These are phyloP conservation scores for Phalangium opilio DNA, from an alignment of 2,888 invertebrate genomes.

Conservation along the genomic window DNA sequence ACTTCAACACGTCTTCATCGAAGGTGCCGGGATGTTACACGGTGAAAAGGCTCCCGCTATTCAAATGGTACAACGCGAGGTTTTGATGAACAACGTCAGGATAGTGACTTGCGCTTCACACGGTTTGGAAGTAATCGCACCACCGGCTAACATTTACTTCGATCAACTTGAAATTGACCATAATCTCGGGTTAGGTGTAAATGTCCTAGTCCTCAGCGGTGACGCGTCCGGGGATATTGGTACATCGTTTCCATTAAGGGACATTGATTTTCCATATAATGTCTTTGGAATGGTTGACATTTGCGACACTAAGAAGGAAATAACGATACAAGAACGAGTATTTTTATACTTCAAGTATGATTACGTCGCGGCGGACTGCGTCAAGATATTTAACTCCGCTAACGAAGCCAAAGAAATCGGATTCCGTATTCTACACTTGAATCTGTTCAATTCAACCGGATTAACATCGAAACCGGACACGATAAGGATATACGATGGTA, in stretches of 20 bases:
- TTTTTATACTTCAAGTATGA: conserved; percentile 93
- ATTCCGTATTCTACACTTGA: conserved; percentile 74
- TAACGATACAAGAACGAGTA: conserved; percentile 73
- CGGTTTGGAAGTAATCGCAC: conserved; percentile 80
- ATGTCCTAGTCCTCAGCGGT: conserved; percentile 75
- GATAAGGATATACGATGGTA: conserved; percentile 77
- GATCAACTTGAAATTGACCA: conserved; percentile 48
- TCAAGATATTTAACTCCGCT: conserved; percentile 83
- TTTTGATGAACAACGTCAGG: conserved; percentile 60
- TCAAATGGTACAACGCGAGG: conserved; percentile 74
- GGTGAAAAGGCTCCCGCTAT: conserved; percentile 87
- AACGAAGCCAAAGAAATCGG: conserved; percentile 74
- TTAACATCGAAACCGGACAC: conserved; percentile 65
- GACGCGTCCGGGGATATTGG: conserved; percentile 45
- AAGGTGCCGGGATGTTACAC: conserved; percentile 87
- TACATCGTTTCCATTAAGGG: conserved; percentile 64
- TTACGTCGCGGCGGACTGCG: conserved; percentile 87
- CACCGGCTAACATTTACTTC: conserved; percentile 58
- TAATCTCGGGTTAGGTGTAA: conserved; percentile 77
- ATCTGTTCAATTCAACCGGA: conserved; percentile 72
- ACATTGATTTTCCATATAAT: conserved; percentile 64
- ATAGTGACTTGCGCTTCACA: conserved; percentile 73
- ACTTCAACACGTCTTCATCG: conserved; percentile 48
- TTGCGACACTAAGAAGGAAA: conserved; percentile 85
- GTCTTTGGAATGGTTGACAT: conserved; percentile 89